Conservation (phyloP, 2,113 vertebrate species). For the Misgurnus mizolepis region DNA sequence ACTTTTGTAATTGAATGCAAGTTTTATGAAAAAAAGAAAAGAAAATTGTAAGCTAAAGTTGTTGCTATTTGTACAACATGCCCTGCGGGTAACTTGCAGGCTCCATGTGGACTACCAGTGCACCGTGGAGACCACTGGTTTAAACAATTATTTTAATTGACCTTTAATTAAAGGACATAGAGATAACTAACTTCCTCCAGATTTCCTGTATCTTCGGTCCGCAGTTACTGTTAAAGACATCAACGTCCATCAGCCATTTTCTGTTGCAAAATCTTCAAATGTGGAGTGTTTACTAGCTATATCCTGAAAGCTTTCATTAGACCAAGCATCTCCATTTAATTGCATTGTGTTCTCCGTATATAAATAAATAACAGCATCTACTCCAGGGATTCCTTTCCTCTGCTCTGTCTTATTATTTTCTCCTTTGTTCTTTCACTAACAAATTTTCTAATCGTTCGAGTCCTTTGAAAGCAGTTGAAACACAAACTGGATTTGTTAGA, state of each 20-base stretch:
- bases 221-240: background rate
- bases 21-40: too few species aligned
- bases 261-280: background rate
- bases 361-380: slow-evolving; percentile 30
- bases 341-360: slow-evolving; percentile 44
- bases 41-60: too few species aligned
- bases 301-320: slow-evolving; percentile 52
- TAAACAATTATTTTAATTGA: background rate
- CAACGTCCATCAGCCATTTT: background rate
- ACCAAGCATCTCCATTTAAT: slow-evolving; percentile 48
- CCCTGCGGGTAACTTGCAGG: too few species aligned
- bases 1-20: too few species aligned
- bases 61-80: too few species aligned
- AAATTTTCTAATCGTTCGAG: slow-evolving; percentile 9
- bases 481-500: background rate
- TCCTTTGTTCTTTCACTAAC: background rate
- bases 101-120: too few species aligned
- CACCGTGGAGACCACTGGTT: background rate
- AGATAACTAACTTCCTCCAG: slow-evolving; percentile 16
- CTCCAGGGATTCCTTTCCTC: slow-evolving; percentile 37
- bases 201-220: background rate
- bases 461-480: slow-evolving; percentile 2
- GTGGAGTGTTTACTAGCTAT: slow-evolving; percentile 46
- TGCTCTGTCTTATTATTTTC: background rate
- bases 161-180: background rate